Percentiles rank a stretch among this genome's conserved stretches.
Evolutionary conservation across 2,888 invertebrate species (phyloP).

Genomic region (Drepanosiphum platanoidis): DNA sequence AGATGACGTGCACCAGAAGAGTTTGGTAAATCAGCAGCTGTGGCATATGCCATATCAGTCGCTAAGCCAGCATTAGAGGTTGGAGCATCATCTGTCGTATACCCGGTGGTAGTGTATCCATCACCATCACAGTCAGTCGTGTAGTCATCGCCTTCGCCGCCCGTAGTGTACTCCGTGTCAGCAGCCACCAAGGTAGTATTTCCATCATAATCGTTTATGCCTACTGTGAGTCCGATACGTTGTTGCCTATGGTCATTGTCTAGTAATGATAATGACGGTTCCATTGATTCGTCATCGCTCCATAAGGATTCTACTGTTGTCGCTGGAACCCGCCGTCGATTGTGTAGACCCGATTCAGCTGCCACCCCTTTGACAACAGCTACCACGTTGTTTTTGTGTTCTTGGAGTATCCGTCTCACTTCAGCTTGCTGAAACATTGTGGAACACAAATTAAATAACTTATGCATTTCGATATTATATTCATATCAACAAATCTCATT

Average conservation of each 20-base stretch:
- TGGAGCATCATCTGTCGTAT: slow-evolving; percentile 87
- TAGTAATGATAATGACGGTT: slow-evolving; percentile 72
- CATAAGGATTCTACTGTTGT: slow-evolving; percentile 77
- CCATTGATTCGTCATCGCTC: slow-evolving; percentile 73
- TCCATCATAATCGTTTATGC: not conserved
- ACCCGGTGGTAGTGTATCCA: slow-evolving; percentile 74
- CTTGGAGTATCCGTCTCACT: slow-evolving; percentile 69
- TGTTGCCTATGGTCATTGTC: slow-evolving; percentile 68
- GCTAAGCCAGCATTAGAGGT: not conserved
- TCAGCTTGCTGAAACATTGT: slow-evolving; percentile 68
- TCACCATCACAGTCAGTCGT: slow-evolving; percentile 36
- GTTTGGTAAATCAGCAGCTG: not conserved
- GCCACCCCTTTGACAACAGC: not conserved
- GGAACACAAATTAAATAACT: not conserved
- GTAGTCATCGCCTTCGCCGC: slow-evolving; percentile 12
- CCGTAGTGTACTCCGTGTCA: not conserved
- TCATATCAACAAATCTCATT: not conserved
- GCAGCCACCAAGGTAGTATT: not conserved
- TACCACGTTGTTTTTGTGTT: slow-evolving; percentile 68
- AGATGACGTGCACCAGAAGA: slow-evolving; percentile 12
- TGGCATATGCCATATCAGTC: not conserved
- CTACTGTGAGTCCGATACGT: not conserved
- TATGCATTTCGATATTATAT: no score
- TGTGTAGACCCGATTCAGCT: slow-evolving; percentile 59
- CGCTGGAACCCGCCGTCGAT: slow-evolving; percentile 64